Evolutionary conservation across 2,113 vertebrate genomes (phyloP), one percentile per base, ranked within the genome.

Genomic region (Henicopernis longicauda): DNA sequence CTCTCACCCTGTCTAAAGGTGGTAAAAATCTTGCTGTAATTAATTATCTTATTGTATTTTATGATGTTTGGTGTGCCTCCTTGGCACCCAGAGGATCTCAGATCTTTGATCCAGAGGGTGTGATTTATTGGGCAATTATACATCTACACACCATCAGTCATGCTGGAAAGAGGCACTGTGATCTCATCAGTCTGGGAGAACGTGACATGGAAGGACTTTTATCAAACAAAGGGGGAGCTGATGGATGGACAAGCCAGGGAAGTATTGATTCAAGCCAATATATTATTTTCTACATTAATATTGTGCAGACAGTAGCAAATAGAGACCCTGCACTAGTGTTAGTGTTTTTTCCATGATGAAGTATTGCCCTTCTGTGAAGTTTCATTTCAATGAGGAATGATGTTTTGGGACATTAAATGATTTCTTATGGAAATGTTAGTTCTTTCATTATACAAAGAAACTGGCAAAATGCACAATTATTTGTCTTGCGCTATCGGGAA

Each of bases 191-290:
- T 78, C 94, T 93, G 93, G 67, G 67, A 16, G 52, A 94, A 96
- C n/a, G 90, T 16, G 50, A 88, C 90, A 77, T 22, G 87, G 96
- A 89, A 78, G 81, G 92, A 83, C 87, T 93, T 97, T 87, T 90
- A 95, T 96, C 95, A 97, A 94, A 94, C 6, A 19, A 55, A 93
- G 71, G 57, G 91, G 82, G 77, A 29, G 63, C 34, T 61, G 95
- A 96, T 96, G 89, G 88, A 89, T 97, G 94, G 79, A 27, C 10
- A 80, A 95, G 90, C 58, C 71, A n/a, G 83, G 84, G 36, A 95
- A 93, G 92, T 97, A 97, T 97, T 93, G 97, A 97, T 96, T 97
- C 42, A 11, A 95, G 89, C 89, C 96, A 92, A 97, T 97, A 90
- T 79, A 93, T 97, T 96, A 97, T 97, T 95, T 97, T 89, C 93